These are phyloP conservation scores for Molanna angustata DNA, from an alignment of 2,888 invertebrate species.

Conservation along the genomic window DNA sequence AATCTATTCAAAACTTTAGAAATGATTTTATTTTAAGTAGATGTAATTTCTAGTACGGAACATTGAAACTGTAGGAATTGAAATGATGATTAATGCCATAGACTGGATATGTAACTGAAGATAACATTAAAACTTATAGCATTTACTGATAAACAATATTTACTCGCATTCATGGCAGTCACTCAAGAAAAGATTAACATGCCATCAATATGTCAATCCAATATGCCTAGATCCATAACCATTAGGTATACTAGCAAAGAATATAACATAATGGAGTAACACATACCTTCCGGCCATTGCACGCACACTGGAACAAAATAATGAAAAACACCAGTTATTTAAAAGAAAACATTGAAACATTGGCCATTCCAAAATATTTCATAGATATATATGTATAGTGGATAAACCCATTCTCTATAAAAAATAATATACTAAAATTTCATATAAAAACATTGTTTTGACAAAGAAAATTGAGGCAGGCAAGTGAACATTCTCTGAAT, in stretches of 20 bases:
- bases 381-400: not conserved
- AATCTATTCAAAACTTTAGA: not conserved
- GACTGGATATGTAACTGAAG: not conserved
- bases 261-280: conserved; percentile 11
- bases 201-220: conserved; percentile 33
- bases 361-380: not conserved
- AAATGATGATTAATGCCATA: conserved; percentile 8
- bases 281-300: conserved; percentile 88
- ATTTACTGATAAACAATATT: conserved; percentile 32
- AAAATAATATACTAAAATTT: conserved; percentile 3
- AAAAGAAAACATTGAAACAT: not conserved
- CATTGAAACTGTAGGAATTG: not conserved
- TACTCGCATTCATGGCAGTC: conserved; percentile 33
- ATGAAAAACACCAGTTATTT: conserved; percentile 32
- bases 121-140: conserved; percentile 30
- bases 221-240: conserved; percentile 33
- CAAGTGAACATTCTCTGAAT: not conserved
- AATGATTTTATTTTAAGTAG: not conserved
- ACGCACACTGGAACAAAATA: conserved; percentile 80
- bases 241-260: conserved; percentile 32
- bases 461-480: not conserved
- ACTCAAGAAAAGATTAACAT: conserved; percentile 33
- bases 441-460: not conserved
- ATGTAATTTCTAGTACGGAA: not conserved
- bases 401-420: conserved; percentile 14